Evolutionary conservation across 2,113 vertebrate species (phyloP), one percentile per base, ranked within the genome.

Genomic region (Xerus inauris): DNA sequence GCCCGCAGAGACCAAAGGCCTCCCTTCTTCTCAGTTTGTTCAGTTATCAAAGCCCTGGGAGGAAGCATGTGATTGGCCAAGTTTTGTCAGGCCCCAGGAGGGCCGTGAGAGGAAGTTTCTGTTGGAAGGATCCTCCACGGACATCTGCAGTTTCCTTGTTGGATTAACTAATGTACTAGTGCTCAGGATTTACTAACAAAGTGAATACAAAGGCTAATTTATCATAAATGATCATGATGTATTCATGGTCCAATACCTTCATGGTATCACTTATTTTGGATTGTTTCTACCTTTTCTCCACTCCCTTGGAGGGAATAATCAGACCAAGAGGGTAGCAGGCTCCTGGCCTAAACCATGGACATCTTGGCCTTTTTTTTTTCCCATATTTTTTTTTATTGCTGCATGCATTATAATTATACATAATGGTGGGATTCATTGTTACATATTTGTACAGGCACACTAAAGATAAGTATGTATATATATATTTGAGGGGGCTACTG

Each of bases 191-290:
- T 71, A 64, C 28, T 54, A 90, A 75, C 75, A 64, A 57, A 67
- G 9, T 73, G n/a, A 90, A n/a, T 59, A 47, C 38, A 28, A 69
- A 84, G 45, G 65, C 12, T 22, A 94, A 88, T 72, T 94, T 87
- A 26, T 26, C 45, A 81, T 79, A 84, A 67, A 87, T 45, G 12
- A 91, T 88, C 59, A 87, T 24, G 65, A 13, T 20, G 30, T 8
- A 28, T 94, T 84, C 42, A 85, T 80, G 84, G 82, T n/a, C 42
- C 82, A 62, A 87, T 87, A 57, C 81, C 72, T 77, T 93, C 17
- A 72, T 45, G 42, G 40, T 71, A 45, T 24, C 17, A 11, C 8
- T 91, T 89, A 40, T 80, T 93, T 77, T 47, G 76, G 28, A 26
- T 84, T 84, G 72, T 75, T 75, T 54, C 22, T 87, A 32, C 20